Evolutionary conservation across 2,888 invertebrate genomes (phyloP), one percentile per base, ranked within the genome.

Genomic region (Agapostemon virescens): DNA sequence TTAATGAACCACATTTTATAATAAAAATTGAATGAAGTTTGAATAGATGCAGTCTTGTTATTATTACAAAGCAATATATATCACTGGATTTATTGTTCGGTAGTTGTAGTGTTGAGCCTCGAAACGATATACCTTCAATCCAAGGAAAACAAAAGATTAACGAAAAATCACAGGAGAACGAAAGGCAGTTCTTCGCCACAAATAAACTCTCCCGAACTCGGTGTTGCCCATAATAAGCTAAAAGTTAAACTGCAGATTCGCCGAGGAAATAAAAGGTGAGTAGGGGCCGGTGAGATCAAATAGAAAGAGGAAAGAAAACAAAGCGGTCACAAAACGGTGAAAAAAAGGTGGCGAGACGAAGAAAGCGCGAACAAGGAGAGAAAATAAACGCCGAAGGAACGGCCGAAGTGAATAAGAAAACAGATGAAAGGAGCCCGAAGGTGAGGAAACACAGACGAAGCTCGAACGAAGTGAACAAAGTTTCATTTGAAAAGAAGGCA

Each of bases 391-490:
- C 9, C n/a, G 38, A 20, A 30, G 30, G 58, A 20, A 13, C 26
- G n/a, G n/a, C 7, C 17, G 38, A 40, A 23, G 45, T 40, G 66
- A 66, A 58, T 20, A 45, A 52, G 63, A 38, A 58, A 69, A 67
- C 26, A 61, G 68, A 68, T 15, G 68, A 49, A 49, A 40, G 52
- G 23, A 40, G 4, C 7, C 17, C 63, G 20, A 55, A 72, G 72
- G 38, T 38, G 71, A 42, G 33, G 75, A 64, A 75, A 49, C 20
- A 64, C 52, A 30, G 30, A 49, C 63, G 55, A 42, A 42, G 49
- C 42, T 66, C 40, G 15, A 64, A n/a, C 58, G 33, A 77, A 74
- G 68, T 63, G 79, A 63, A 71, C 71, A 63, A 63, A 68, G 69
- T 80, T 69, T 80, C 63, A 26, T 26, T 58, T 52, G 68, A 36